Evolutionary conservation across 2,888 invertebrate species (phyloP).

Genomic region (Dicyrtoma fusca): DNA sequence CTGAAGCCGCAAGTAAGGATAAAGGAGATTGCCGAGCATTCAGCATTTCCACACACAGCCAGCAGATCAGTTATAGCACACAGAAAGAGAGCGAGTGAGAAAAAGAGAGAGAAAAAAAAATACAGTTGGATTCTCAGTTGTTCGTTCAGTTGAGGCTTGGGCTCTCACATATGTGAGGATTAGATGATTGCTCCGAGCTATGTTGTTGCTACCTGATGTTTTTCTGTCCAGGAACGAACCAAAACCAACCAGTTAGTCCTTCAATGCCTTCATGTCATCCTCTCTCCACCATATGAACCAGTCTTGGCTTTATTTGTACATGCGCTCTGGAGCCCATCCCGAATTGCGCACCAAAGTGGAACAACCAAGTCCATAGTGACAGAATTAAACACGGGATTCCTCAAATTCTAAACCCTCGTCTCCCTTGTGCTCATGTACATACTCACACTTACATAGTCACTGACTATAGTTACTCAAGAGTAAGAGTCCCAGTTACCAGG

Average conservation of each 20-base stretch:
- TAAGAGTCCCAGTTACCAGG: too few species aligned
- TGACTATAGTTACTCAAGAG: too few species aligned
- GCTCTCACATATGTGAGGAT: background rate
- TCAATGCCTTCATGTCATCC: constrained; percentile 7
- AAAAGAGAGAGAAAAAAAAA: too few species aligned
- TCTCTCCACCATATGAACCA: constrained; percentile 18
- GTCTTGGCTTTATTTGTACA: constrained; percentile 52
- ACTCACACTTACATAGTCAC: too few species aligned
- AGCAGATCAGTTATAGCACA: too few species aligned
- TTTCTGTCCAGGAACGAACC: constrained; percentile 24
- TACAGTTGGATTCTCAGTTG: too few species aligned
- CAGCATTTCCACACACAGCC: too few species aligned
- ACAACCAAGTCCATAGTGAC: constrained; percentile 31
- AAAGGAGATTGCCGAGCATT: too few species aligned
- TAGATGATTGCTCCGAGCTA: constrained; percentile 21
- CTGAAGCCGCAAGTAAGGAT: background rate
- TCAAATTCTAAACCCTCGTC: background rate
- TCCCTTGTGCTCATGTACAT: background rate
- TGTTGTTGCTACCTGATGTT: constrained; percentile 33
- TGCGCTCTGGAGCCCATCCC: constrained; percentile 42
- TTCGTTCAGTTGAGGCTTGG: background rate
- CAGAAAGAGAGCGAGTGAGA: too few species aligned
- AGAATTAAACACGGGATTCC: constrained; percentile 22
- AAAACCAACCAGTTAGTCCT: constrained; percentile 25
- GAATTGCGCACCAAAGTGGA: constrained; percentile 41